Evolutionary conservation across 2,888 invertebrate species (phyloP).

Genomic region (Flexamia atlantica): DNA sequence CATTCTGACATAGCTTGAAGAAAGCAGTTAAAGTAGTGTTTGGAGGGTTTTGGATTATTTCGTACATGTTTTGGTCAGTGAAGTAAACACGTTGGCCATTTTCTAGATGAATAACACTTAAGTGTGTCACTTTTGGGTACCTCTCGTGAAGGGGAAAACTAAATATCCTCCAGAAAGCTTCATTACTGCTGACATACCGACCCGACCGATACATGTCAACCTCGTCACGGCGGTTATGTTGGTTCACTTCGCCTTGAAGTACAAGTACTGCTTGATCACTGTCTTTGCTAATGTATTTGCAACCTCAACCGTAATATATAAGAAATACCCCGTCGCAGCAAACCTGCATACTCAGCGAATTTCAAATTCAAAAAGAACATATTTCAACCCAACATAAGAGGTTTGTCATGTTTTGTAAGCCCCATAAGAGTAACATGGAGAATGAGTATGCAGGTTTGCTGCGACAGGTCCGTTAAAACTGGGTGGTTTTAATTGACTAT

Average conservation of each 20-base stretch:
- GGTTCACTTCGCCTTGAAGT: constrained; percentile 24
- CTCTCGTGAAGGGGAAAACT: constrained; percentile 55
- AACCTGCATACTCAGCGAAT: no score
- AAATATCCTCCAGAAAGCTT: constrained; percentile 71
- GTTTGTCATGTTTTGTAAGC: no score
- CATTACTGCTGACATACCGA: constrained; percentile 69
- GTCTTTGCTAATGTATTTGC: constrained; percentile 30
- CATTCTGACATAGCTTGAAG: constrained; percentile 4
- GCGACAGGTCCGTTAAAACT: no score
- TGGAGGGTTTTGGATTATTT: background rate
- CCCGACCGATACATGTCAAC: constrained; percentile 69
- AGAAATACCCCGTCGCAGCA: no score
- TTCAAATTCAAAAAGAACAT: no score
- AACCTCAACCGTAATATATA: no score
- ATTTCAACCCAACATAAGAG: no score
- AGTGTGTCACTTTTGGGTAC: constrained; percentile 21
- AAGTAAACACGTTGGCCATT: constrained; percentile 38
- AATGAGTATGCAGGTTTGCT: no score
- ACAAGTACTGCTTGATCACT: constrained; percentile 30
- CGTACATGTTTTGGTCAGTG: background rate
- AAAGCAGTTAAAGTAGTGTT: constrained; percentile 42
- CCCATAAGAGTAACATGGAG: no score
- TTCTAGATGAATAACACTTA: no score
- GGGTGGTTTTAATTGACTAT: no score
- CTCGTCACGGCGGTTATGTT: constrained; percentile 31